phyloP scores from a whole-genome alignment of 2,888 invertebrate species.

The Polydrusus pterygomalis region DNA sequence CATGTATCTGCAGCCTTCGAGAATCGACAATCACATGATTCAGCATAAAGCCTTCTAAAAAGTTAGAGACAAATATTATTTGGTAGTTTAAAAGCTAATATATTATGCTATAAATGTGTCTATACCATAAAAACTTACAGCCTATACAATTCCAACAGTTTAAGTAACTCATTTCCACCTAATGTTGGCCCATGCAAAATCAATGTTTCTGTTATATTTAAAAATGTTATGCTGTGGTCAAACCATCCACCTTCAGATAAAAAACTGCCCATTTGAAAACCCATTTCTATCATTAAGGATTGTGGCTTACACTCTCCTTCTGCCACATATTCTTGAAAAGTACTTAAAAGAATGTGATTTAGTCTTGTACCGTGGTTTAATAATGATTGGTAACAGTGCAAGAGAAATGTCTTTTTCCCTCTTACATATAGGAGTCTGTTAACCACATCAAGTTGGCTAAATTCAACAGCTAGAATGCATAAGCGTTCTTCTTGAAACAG shows the following conservation, averaged over 20 bases:
- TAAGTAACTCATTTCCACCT: slow-evolving; percentile 67
- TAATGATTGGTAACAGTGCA: slow-evolving; percentile 82
- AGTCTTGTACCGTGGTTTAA: slow-evolving; percentile 68
- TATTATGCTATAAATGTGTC: not conserved
- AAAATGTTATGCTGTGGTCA: slow-evolving; percentile 83
- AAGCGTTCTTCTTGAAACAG: slow-evolving; percentile 81
- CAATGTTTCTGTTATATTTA: slow-evolving; percentile 80
- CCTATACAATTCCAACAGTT: slow-evolving; percentile 89
- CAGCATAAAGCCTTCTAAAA: slow-evolving; percentile 87
- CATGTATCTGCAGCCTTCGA: slow-evolving; percentile 63
- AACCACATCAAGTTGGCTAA: slow-evolving; percentile 82
- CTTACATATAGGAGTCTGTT: slow-evolving; percentile 81
- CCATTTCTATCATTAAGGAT: slow-evolving; percentile 63
- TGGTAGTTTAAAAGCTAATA: no score
- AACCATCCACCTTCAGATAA: slow-evolving; percentile 94
- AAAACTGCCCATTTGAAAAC: slow-evolving; percentile 78
- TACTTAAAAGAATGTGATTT: slow-evolving; percentile 66
- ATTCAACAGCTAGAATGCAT: slow-evolving; percentile 81
- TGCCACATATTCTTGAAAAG: slow-evolving; percentile 59
- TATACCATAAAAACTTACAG: slow-evolving; percentile 76
- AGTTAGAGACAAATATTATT: not conserved
- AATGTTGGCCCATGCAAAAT: slow-evolving; percentile 72
- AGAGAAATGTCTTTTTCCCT: slow-evolving; percentile 79
- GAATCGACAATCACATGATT: slow-evolving; percentile 88
- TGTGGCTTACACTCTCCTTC: not conserved